A percentile compares a stretch with the other conserved stretches of the same genome.
phyloP scores from a whole-genome alignment of 1,140 invertebrate species.

The Zaprionus ornatus region DNA sequence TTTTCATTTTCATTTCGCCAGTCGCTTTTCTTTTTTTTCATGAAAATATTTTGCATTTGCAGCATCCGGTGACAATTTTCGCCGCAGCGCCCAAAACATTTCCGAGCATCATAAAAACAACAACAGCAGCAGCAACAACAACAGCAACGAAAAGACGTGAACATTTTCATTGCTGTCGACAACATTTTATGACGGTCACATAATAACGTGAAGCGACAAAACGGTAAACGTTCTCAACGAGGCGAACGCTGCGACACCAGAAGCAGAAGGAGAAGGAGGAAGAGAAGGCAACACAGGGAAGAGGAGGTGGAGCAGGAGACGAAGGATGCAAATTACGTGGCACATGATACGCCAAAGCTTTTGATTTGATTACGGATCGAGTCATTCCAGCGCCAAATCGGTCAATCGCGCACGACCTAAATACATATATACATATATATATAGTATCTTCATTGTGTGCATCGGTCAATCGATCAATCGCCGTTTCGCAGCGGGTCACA shows the following conservation, averaged over 20 bases:
- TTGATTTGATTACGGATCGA: conserved; percentile 70
- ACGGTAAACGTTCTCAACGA: conserved; percentile 48
- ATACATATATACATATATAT: not conserved
- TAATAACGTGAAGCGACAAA: conserved; percentile 60
- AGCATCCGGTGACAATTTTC: conserved; percentile 71
- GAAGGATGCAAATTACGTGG: conserved; percentile 67
- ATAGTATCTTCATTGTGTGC: not conserved
- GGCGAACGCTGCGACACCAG: not conserved
- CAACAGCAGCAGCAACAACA: conserved; percentile 29
- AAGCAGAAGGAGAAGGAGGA: too few relatives aligned
- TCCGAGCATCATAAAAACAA: conserved; percentile 62
- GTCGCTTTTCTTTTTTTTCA: conserved; percentile 55
- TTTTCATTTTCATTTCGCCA: conserved; percentile 70
- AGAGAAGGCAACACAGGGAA: not conserved
- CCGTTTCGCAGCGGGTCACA: too few relatives aligned
- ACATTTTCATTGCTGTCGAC: conserved; percentile 43
- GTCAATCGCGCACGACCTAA: conserved; percentile 8
- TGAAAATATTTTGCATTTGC: conserved; percentile 79
- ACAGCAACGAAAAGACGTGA: not conserved
- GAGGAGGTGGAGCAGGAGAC: not conserved
- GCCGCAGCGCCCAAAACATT: conserved; percentile 45
- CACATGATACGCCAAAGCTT: conserved; percentile 65
- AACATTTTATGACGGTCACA: conserved; percentile 77
- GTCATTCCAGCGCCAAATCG: not conserved
- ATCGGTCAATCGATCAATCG: conserved; percentile 1